Base-by-base conservation (phyloP, 64 coral and sea anemone species). In the Porites lutea region DNA sequence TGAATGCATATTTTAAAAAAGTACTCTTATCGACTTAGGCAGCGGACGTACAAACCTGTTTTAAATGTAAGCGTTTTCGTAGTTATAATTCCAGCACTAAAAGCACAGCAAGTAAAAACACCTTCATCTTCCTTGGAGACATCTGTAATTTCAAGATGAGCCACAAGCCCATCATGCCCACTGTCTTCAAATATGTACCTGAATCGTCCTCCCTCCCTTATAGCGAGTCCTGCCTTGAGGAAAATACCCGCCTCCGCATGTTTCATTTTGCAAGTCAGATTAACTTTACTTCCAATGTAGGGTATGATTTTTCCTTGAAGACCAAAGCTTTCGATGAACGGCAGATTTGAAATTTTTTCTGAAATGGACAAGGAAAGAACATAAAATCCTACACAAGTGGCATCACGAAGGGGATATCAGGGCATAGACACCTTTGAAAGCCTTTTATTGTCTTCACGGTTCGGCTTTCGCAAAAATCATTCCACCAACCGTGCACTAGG, bases 281-380 rank as follows among this genome's bases (percentile, higher is more conserved):
- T 81, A 14, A 81, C 37, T 10, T 15, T 59, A 23, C 58, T 81
- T 81, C 78, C 78, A 10, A 81, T 63, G 78, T 14, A 81, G 55
- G 57, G 55, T 3, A 8, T 62, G 22, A 18, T 10, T 12, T 13
- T 59, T 13, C 15, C 22, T 13, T 81, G 23, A 21, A 81, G 57
- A 9, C 55, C 78, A 15, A 81, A 81, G 57, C 21, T 60, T 62
- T 58, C 23, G 13, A 81, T 81, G 58, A 81, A 2, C 4, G 78
- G 78, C 22, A 15, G 54, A 15, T 62, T 60, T 60, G 78, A 5
- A 46, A 2, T 27, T 43, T 62, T 23, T 15, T 8, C 78, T 81
- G 78, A 60, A 81, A 61, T 12, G 6, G 6, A 77, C 7, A 9
- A 77, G 48, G 49, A 53, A 77, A 16, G 3, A 53, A 19, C 27